Evolutionary conservation across 2,113 vertebrate species (phyloP).

Genomic region (Cryptomyrus ogoouensis): DNA sequence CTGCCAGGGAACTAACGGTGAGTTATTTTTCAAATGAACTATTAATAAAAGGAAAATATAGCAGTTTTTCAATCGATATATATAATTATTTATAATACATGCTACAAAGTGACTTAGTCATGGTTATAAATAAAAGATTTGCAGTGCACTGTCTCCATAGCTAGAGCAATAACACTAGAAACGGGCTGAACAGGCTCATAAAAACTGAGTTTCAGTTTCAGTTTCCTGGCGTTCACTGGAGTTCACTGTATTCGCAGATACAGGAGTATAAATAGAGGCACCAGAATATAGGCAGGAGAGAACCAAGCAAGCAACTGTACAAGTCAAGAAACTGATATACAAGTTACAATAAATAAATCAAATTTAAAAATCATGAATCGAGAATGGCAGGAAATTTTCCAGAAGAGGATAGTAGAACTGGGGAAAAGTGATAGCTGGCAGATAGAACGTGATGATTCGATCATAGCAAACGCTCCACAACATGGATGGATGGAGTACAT

Average conservation of each 20-base stretch:
- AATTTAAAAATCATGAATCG: neutral
- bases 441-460: neutral
- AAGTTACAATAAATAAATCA: neutral
- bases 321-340: neutral
- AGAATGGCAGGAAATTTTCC: neutral
- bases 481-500: constrained; percentile 10
- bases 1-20: neutral
- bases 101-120: neutral
- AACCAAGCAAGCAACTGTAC: neutral
- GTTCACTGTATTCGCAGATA: no score
- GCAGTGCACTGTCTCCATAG: neutral
- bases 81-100: neutral
- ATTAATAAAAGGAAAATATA: neutral
- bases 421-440: neutral
- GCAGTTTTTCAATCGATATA: neutral
- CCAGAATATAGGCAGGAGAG: neutral
- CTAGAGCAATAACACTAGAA: neutral
- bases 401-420: constrained; percentile 1
- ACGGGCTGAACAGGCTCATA: neutral
- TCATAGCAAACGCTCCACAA: neutral
- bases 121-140: neutral
- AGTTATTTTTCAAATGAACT: neutral
- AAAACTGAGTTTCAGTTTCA: neutral
- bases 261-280: neutral
- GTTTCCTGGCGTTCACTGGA: neutral